Conservation (phyloP, 2,113 vertebrate genomes). For the Ictalurus furcatus region DNA sequence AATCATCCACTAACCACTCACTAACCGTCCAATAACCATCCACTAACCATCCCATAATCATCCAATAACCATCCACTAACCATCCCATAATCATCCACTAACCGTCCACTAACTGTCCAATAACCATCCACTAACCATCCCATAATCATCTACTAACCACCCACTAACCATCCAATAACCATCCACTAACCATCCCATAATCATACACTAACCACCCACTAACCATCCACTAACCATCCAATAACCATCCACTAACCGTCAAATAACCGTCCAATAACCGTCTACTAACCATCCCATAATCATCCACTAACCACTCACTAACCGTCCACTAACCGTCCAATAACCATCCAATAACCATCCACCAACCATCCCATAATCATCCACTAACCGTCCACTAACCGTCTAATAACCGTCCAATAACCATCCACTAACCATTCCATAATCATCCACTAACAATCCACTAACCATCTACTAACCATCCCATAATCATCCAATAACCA, state of each 20-base stretch:
- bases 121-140: too few relatives aligned
- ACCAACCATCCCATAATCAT: neutral
- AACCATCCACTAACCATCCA: neutral
- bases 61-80: neutral
- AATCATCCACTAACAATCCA: too few relatives aligned
- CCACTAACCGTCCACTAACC: neutral
- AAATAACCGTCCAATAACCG: neutral
- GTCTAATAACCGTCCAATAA: neutral
- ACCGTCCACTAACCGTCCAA: neutral
- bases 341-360: neutral
- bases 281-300: neutral
- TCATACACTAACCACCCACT: neutral
- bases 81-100: neutral
- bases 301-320: neutral
- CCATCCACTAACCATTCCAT: neutral
- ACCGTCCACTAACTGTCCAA: neutral
- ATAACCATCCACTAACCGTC: neutral
- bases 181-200: neutral
- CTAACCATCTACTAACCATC: too few relatives aligned
- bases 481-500: too few relatives aligned
- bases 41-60: neutral
- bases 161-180: neutral
- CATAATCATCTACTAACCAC: neutral
- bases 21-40: neutral
- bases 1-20: neutral